Percentiles rank a stretch among this genome's conserved stretches.
Conservation (phyloP, 2,888 invertebrate genomes). For the Dryomyza anilis region DNA sequence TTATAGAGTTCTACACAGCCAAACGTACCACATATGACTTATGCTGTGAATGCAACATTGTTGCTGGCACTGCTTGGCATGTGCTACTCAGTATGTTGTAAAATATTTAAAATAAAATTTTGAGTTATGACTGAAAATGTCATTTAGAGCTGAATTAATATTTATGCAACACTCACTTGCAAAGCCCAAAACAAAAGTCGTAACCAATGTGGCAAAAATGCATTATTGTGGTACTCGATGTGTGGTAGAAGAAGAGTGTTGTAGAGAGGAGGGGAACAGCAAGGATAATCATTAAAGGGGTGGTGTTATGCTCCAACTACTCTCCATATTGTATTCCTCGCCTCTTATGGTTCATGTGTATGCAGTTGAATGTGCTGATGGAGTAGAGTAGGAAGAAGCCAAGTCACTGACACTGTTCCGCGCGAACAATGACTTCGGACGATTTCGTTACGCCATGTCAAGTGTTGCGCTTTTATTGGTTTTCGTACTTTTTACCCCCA, state of each 20-base stretch:
- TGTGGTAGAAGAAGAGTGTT: no score
- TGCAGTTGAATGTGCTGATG: neutral
- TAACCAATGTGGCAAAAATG: neutral
- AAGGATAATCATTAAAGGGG: neutral
- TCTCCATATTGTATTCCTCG: no score
- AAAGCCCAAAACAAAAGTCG: neutral
- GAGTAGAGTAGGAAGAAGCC: neutral
- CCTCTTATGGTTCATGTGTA: neutral
- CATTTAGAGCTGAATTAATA: slow-evolving; percentile 3
- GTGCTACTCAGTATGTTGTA: neutral
- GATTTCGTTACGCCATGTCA: slow-evolving; percentile 27
- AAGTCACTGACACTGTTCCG: slow-evolving; percentile 6
- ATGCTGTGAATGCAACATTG: neutral
- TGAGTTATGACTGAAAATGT: neutral
- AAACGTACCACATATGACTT: neutral
- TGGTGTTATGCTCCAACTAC: no score
- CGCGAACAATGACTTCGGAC: slow-evolving; percentile 18
- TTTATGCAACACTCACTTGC: neutral
- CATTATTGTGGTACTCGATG: neutral
- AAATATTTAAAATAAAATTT: neutral
- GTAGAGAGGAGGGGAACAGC: neutral
- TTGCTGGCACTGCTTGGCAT: neutral
- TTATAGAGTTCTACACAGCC: no score
- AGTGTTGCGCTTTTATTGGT: slow-evolving; percentile 35
- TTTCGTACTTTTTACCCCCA: no score